A percentile compares a stretch with the other conserved stretches of the same genome.
These are phyloP conservation scores for Lampropteryx suffumata DNA, from an alignment of 2,888 invertebrate species.

Conservation along the genomic window DNA sequence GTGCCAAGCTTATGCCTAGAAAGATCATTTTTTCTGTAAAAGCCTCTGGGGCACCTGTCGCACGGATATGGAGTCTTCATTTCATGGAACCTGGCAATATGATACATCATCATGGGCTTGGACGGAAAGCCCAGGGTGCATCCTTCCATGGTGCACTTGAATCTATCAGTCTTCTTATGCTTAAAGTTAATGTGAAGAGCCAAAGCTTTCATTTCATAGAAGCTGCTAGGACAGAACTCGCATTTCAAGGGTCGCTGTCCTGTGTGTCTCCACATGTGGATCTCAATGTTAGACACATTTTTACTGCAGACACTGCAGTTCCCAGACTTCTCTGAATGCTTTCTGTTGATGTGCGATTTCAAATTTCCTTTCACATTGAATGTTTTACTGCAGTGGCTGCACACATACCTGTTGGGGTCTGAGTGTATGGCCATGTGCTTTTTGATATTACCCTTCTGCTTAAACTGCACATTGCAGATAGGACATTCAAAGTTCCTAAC, in stretches of 20 bases:
- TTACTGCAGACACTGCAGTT: conserved; percentile 75
- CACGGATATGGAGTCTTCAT: conserved; percentile 62
- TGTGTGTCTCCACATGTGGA: conserved; percentile 80
- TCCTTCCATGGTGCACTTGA: conserved; percentile 56
- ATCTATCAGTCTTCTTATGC: conserved; percentile 62
- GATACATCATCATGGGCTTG: conserved; percentile 64
- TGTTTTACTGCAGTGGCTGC: conserved; percentile 65
- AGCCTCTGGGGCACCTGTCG: conserved; percentile 64
- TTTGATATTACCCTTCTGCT: conserved; percentile 75
- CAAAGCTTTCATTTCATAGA: conserved; percentile 56
- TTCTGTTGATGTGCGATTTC: conserved; percentile 74
- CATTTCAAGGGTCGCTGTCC: conserved; percentile 73
- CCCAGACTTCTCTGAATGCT: conserved; percentile 81
- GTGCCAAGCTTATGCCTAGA: conserved; percentile 66
- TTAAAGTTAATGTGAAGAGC: conserved; percentile 67
- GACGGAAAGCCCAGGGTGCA: conserved; percentile 63
- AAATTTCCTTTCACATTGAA: conserved; percentile 77
- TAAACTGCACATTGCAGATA: conserved; percentile 71
- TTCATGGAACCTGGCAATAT: conserved; percentile 63
- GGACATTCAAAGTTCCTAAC: conserved; percentile 60
- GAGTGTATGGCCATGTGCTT: conserved; percentile 72
- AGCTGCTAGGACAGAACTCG: conserved; percentile 63
- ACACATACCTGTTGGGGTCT: conserved; percentile 57
- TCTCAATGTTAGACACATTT: conserved; percentile 77
- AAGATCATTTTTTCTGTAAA: conserved; percentile 71